A percentile compares a stretch with the other conserved stretches of the same genome.
phyloP scores from a whole-genome alignment of 2,113 vertebrate species.

The Cairina moschata region DNA sequence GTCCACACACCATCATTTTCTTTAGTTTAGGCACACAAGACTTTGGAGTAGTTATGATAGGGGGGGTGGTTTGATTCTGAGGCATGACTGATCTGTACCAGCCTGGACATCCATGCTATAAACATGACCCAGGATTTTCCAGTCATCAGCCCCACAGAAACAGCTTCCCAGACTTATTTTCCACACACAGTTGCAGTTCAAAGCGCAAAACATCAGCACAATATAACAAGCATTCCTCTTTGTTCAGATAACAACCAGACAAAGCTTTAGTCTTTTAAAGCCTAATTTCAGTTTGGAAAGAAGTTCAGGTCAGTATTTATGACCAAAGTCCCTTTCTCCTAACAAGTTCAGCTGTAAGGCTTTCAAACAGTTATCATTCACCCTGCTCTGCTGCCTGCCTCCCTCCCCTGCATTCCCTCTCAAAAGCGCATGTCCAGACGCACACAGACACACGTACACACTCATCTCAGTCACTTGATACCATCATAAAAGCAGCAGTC shows the following conservation, averaged over 20 bases:
- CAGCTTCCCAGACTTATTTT: neutral
- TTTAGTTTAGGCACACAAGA: neutral
- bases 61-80: neutral
- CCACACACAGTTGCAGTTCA: neutral
- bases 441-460: neutral
- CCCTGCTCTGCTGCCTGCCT: neutral
- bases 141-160: neutral
- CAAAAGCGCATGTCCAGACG: neutral
- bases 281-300: neutral
- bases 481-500: conserved; percentile 45
- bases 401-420: neutral
- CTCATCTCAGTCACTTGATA: conserved; percentile 19
- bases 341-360: neutral
- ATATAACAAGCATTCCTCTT: neutral
- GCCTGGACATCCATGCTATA: neutral
- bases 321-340: neutral
- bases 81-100: neutral
- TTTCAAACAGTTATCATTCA: neutral
- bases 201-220: neutral
- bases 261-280: neutral
- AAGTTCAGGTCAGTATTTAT: neutral
- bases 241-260: neutral
- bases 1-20: neutral
- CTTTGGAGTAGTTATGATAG: neutral
- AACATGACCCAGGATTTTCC: neutral